Conservation (phyloP, 2,113 vertebrate genomes). For the Corapipo altera region DNA sequence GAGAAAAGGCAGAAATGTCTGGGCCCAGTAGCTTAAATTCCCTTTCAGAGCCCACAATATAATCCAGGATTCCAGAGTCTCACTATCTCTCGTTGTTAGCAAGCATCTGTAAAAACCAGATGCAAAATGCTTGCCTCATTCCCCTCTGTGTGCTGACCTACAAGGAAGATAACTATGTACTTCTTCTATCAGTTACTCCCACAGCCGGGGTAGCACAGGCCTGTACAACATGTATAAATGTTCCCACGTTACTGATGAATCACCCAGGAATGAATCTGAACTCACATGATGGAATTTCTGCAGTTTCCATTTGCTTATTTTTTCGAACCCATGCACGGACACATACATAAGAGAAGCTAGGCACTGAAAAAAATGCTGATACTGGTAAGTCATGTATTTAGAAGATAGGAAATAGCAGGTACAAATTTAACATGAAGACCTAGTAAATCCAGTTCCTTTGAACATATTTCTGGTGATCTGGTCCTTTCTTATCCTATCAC, state of each 20-base stretch:
- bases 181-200: slow-evolving; percentile 34
- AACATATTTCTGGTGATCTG: not conserved
- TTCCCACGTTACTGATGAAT: not conserved
- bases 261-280: not conserved
- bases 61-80: slow-evolving; percentile 6
- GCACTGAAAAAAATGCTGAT: not conserved
- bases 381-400: not conserved
- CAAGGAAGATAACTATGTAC: slow-evolving; percentile 22
- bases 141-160: slow-evolving; percentile 30
- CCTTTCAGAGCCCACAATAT: not conserved
- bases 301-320: not conserved
- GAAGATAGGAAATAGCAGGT: not conserved
- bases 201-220: not conserved
- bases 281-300: not conserved
- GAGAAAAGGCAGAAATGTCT: not conserved
- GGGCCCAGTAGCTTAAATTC: not conserved
- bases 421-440: not conserved
- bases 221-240: not conserved
- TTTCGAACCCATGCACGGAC: not conserved
- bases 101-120: slow-evolving; percentile 6
- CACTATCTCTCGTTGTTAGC: not conserved
- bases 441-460: slow-evolving; percentile 16
- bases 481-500: not conserved
- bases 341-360: not conserved
- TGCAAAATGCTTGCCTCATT: not conserved